Evolutionary conservation across 2,113 vertebrate genomes (phyloP), one percentile per base, ranked within the genome.

Genomic region (Mastomys natalensis): DNA sequence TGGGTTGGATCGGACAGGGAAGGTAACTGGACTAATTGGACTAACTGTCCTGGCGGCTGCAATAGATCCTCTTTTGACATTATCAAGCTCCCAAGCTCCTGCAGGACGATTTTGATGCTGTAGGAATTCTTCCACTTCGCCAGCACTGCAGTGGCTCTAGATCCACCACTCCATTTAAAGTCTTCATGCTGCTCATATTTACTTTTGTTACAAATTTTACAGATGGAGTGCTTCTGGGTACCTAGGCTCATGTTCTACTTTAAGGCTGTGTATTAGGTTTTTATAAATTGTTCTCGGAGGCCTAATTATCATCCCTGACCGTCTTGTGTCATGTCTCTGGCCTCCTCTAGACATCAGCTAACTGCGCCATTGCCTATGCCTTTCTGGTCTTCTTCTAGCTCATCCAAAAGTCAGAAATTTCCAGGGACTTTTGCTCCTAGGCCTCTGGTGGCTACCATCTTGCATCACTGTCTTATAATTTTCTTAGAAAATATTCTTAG

Each of bases 351-450:
- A 97, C 99, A 99, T 99, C 99, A 99, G 98, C 99, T 99, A 98
- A 99, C 99, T 31, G 99, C 99, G 48, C 99, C 99, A 97, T 99
- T 99, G 73, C 99, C 99, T 68, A 99, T 99, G 96, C 99, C 99
- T 95, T 99, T 99, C 98, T 99, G 99, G 91, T 99, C 99, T 98
- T 99, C 99, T 98, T 99, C 99, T 98, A 99, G 99, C 98, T 99
- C 99, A 98, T 99, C 99, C 98, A 99, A 98, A 98, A 99, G 99
- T 98, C 99, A 99, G 98, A 99, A 99, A 99, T 99, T 99, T 98
- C 99, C 99, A 98, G 99, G 99, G 98, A 99, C 99, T 99, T 99
- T 99, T 98, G 99, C 99, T 98, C 99, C 99, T 99, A 97, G 93
- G 31, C 34, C 51, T 24, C 19, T 24, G 19, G 34, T 58, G 1